A percentile compares a stretch with the other conserved stretches of the same genome.
Conservation (phyloP, 2,797 vertebrate species). For the Diceros bicornis region DNA sequence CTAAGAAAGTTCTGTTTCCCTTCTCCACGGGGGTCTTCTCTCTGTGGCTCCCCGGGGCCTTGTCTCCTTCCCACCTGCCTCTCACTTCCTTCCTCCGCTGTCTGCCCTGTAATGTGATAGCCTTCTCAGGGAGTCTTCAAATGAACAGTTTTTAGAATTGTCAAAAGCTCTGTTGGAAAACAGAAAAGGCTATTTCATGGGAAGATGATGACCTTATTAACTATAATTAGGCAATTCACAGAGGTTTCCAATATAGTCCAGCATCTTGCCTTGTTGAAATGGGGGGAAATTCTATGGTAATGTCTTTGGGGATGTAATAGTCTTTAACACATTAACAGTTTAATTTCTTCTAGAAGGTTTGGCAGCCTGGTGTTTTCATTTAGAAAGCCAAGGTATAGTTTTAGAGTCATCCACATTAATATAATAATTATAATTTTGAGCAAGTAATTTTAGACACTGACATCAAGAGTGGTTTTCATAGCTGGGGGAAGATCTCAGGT, state of each 20-base stretch:
- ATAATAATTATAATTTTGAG: constrained; percentile 72
- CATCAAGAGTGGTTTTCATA: constrained; percentile 15
- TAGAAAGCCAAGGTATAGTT: constrained; percentile 60
- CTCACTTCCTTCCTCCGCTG: background rate
- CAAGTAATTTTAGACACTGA: constrained; percentile 64
- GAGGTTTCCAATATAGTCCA: constrained; percentile 72
- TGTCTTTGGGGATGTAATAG: constrained; percentile 65
- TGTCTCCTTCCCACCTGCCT: background rate
- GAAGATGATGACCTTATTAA: constrained; percentile 80
- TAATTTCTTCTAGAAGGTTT: constrained; percentile 74
- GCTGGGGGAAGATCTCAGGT: background rate
- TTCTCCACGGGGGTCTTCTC: background rate
- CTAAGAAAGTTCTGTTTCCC: background rate
- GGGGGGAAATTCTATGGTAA: background rate
- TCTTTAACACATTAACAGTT: constrained; percentile 68
- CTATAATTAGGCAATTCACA: constrained; percentile 77
- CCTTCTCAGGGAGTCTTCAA: constrained; percentile 52
- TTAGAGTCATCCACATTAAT: constrained; percentile 67
- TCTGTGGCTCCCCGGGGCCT: background rate
- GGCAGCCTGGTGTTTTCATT: constrained; percentile 79
- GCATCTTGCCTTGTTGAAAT: constrained; percentile 54
- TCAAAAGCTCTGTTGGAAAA: constrained; percentile 74
- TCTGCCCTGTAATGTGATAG: background rate
- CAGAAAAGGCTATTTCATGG: constrained; percentile 75
- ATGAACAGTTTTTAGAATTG: constrained; percentile 61